phyloP scores from a whole-genome alignment of 1,140 invertebrate species.

The Phymastichus coffea region DNA sequence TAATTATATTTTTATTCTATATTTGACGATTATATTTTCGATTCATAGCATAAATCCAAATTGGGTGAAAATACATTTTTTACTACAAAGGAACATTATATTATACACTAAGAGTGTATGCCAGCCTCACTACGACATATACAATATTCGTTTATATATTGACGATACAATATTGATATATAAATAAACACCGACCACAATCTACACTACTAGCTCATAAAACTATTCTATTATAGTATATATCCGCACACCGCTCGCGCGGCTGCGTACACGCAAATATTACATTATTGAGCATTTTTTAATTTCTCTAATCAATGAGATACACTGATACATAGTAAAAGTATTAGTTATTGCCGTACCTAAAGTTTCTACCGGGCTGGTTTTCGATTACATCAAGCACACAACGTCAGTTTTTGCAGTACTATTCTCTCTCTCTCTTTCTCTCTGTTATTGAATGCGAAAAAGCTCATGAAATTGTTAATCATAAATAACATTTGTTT shows the following conservation, averaged over 20 bases:
- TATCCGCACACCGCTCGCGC: conserved; percentile 31
- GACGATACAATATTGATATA: conserved; percentile 51
- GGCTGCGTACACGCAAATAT: conserved; percentile 50
- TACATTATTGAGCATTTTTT: conserved; percentile 51
- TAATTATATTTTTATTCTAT: too few relatives aligned
- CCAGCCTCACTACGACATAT: conserved; percentile 52
- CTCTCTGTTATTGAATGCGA: conserved; percentile 20
- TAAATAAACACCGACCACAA: conserved; percentile 56
- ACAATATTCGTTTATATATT: conserved; percentile 43
- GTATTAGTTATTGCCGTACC: conserved; percentile 55
- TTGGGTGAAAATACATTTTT: too few relatives aligned
- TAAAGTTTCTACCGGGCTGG: conserved; percentile 56
- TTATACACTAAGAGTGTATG: conserved; percentile 4
- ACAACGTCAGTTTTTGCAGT: conserved; percentile 41
- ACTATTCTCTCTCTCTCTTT: conserved; percentile 33
- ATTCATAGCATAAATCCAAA: background rate
- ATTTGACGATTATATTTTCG: too few relatives aligned
- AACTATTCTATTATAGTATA: conserved; percentile 50
- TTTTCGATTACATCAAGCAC: conserved; percentile 54
- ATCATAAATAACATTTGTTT: conserved; percentile 21
- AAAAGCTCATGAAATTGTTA: conserved; percentile 22
- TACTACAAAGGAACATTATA: too few relatives aligned
- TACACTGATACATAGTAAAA: conserved; percentile 57
- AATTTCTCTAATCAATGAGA: conserved; percentile 47
- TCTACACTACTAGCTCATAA: conserved; percentile 54